phyloP scores from a whole-genome alignment of 2,888 invertebrate genomes.

The Drosophila meridionalis region DNA sequence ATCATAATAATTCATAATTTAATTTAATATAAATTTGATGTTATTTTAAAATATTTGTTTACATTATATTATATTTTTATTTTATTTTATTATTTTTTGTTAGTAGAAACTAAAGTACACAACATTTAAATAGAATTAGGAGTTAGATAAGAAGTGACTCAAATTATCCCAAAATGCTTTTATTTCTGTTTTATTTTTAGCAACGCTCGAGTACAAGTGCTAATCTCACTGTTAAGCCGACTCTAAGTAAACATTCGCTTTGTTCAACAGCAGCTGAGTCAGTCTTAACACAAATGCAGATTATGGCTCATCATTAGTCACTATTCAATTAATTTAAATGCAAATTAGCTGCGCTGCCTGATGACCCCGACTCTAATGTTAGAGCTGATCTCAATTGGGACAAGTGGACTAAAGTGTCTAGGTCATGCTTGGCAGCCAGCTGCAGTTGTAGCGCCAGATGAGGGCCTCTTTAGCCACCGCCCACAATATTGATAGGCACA shows the following conservation, averaged over 20 bases:
- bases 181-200: constrained; percentile 19
- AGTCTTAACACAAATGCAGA: constrained; percentile 11
- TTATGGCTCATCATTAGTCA: constrained; percentile 45
- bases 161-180: background rate
- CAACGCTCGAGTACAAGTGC: constrained; percentile 16
- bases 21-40: background rate
- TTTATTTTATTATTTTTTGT: too few species aligned
- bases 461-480: constrained; percentile 8
- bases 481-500: constrained; percentile 44
- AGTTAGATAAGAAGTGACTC: background rate
- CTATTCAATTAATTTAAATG: constrained; percentile 27
- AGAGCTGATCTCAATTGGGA: constrained; percentile 29
- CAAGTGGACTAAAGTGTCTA: constrained; percentile 59
- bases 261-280: constrained; percentile 30
- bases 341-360: constrained; percentile 23
- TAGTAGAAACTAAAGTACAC: too few species aligned
- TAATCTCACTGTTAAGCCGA: constrained; percentile 14
- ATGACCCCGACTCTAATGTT: constrained; percentile 42
- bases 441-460: constrained; percentile 43
- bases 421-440: constrained; percentile 59
- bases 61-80: too few species aligned
- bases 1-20: background rate
- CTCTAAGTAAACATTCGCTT: constrained; percentile 15
- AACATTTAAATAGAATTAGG: background rate
- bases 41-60: too few species aligned